These are phyloP conservation scores for Cremastobaeus sp. DNA, from an alignment of 2,888 invertebrate genomes.

Conservation along the genomic window DNA sequence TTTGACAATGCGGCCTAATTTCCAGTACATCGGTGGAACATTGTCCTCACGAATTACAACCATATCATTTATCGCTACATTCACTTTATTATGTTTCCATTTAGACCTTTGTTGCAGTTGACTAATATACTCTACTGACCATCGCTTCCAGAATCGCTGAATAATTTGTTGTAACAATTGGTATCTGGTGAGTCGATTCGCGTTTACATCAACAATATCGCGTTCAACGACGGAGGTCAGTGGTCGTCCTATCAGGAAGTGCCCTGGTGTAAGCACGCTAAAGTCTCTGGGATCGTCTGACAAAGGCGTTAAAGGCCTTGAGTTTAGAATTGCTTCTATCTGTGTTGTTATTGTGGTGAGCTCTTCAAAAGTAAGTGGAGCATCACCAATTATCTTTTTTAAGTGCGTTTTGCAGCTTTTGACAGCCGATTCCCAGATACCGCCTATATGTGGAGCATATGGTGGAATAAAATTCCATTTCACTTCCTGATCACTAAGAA, in stretches of 20 bases:
- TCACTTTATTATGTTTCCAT: constrained; percentile 24
- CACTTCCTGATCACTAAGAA: neutral
- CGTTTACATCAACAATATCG: constrained; percentile 4
- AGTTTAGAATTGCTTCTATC: constrained; percentile 5
- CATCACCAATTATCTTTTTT: constrained; percentile 7
- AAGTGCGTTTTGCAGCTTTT: constrained; percentile 63
- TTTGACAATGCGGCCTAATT: constrained; percentile 9
- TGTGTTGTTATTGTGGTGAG: neutral
- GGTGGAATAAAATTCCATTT: constrained; percentile 1
- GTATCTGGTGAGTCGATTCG: constrained; percentile 42
- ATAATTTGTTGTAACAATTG: constrained; percentile 34
- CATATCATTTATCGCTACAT: constrained; percentile 16
- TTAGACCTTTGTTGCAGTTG: constrained; percentile 30
- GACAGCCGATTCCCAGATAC: constrained; percentile 26
- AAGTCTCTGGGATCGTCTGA: neutral
- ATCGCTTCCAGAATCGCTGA: constrained; percentile 59
- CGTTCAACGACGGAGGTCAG: constrained; percentile 21
- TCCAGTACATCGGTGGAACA: constrained; percentile 30
- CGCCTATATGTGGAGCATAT: constrained; percentile 21
- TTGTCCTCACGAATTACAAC: constrained; percentile 23
- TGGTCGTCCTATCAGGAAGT: constrained; percentile 4
- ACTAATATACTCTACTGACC: constrained; percentile 48
- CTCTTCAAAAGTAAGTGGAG: constrained; percentile 2
- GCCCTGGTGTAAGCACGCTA: neutral
- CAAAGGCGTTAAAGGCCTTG: neutral